These are phyloP conservation scores for Bombus cullumanus DNA, from an alignment of 1,140 invertebrate genomes.

Conservation along the genomic window DNA sequence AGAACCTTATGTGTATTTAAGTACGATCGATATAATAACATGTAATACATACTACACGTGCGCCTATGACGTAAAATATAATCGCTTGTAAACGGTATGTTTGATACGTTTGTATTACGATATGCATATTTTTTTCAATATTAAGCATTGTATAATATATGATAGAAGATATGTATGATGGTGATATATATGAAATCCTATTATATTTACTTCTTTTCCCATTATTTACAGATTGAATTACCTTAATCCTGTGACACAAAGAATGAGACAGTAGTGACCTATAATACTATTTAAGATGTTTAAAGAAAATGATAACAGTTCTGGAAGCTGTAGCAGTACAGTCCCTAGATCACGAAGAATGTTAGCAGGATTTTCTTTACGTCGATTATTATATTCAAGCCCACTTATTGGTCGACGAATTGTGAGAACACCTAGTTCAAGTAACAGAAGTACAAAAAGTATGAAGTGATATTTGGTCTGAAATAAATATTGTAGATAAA, in stretches of 20 bases:
- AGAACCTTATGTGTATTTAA: background rate
- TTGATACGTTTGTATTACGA: background rate
- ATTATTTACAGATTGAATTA: slow-evolving; percentile 28
- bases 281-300: slow-evolving; percentile 70
- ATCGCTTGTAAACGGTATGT: slow-evolving; percentile 11
- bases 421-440: slow-evolving; percentile 72
- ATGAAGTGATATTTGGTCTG: slow-evolving; percentile 2
- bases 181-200: background rate
- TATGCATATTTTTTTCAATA: background rate
- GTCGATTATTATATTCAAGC: slow-evolving; percentile 82
- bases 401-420: slow-evolving; percentile 82
- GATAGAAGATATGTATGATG: background rate
- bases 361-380: slow-evolving; percentile 82
- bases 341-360: slow-evolving; percentile 74
- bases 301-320: slow-evolving; percentile 77
- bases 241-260: slow-evolving; percentile 13
- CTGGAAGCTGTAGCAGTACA: slow-evolving; percentile 73
- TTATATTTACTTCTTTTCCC: background rate
- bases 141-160: background rate
- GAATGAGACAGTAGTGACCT: slow-evolving; percentile 41
- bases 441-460: slow-evolving; percentile 74
- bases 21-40: slow-evolving; percentile 26
- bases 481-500: background rate
- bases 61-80: slow-evolving; percentile 18
- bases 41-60: slow-evolving; percentile 6